Percentiles rank a stretch among this genome's conserved stretches.
These are phyloP conservation scores for Drosophila bocki DNA, from an alignment of 1,140 invertebrate species.

Conservation along the genomic window DNA sequence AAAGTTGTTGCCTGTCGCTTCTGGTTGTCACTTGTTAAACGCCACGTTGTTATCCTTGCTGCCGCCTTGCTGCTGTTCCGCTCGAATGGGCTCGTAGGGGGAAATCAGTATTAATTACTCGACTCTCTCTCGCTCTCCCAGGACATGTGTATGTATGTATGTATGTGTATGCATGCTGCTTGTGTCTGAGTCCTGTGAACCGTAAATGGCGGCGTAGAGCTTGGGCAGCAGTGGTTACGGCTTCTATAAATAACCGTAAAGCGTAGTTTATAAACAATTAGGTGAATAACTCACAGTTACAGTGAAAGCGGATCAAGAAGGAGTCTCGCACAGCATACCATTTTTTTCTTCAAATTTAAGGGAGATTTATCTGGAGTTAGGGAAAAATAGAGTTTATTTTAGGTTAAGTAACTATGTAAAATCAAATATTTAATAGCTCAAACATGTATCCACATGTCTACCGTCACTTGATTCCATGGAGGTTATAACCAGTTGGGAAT, in stretches of 20 bases:
- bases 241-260: conserved; percentile 18
- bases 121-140: conserved; percentile 22
- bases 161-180: background rate
- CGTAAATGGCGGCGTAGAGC: conserved; percentile 19
- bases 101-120: conserved; percentile 80
- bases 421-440: too few species aligned
- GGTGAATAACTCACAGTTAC: conserved; percentile 7
- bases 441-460: too few species aligned
- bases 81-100: conserved; percentile 52
- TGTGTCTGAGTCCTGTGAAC: conserved; percentile 10
- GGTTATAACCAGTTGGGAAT: too few species aligned
- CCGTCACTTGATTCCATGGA: too few species aligned
- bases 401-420: too few species aligned
- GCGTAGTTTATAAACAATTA: conserved; percentile 18
- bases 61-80: conserved; percentile 41
- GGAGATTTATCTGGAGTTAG: too few species aligned
- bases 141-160: conserved; percentile 3
- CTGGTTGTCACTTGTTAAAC: conserved; percentile 59
- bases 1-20: conserved; percentile 40
- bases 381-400: too few species aligned
- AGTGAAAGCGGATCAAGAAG: background rate
- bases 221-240: background rate
- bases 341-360: too few species aligned
- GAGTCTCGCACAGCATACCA: background rate
- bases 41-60: conserved; percentile 43